A percentile compares a stretch with the other conserved stretches of the same genome.
Conservation (phyloP, 2,888 invertebrate species). For the Drosophila borealis region DNA sequence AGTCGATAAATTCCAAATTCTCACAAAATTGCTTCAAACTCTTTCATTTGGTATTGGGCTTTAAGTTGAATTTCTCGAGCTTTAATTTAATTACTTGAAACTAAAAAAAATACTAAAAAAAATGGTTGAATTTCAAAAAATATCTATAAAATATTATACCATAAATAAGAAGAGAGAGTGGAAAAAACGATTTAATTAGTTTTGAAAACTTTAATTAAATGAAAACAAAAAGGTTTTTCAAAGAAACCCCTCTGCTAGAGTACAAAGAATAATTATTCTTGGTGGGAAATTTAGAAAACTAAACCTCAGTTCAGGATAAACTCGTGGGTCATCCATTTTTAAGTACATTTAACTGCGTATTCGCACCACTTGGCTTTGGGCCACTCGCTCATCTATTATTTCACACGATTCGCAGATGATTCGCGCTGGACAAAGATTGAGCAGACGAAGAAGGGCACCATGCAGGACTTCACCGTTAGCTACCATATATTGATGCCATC, state of each 20-base stretch:
- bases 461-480: constrained; percentile 94
- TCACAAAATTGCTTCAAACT: neutral
- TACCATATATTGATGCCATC: constrained; percentile 96
- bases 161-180: too few relatives aligned
- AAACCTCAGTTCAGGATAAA: neutral
- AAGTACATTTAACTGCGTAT: neutral
- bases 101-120: too few relatives aligned
- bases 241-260: too few relatives aligned
- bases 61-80: too few relatives aligned
- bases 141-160: too few relatives aligned
- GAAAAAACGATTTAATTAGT: too few relatives aligned
- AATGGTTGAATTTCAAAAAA: too few relatives aligned
- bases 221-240: neutral
- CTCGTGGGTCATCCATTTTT: constrained; percentile 3
- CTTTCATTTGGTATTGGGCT: too few relatives aligned
- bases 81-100: too few relatives aligned
- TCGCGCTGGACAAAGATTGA: constrained; percentile 95
- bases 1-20: neutral
- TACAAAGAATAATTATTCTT: too few relatives aligned
- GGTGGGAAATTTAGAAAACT: too few relatives aligned
- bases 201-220: neutral
- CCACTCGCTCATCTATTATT: neutral
- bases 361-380: too few relatives aligned
- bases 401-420: constrained; percentile 88
- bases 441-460: constrained; percentile 92